Conservation (phyloP, 2,113 vertebrate species). For the Salvator merianae region DNA sequence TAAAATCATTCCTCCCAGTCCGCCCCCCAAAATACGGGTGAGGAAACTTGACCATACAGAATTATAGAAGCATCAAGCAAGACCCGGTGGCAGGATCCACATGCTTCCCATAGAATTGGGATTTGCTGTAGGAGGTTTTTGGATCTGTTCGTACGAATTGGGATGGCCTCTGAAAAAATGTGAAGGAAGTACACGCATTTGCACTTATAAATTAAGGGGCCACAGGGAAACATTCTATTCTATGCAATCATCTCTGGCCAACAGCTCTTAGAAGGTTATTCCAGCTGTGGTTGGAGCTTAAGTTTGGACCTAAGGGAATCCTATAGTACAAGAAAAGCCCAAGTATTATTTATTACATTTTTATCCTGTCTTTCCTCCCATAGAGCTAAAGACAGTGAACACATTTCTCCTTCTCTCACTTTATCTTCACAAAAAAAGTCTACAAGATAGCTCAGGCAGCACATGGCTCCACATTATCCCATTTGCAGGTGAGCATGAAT, state of each 20-base stretch:
- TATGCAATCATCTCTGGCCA: background rate
- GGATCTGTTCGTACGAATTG: background rate
- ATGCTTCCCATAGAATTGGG: constrained; percentile 34
- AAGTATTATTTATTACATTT: no score
- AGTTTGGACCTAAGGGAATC: no score
- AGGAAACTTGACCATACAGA: constrained; percentile 66
- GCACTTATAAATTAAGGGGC: constrained; percentile 6
- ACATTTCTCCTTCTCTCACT: no score
- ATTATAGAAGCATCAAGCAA: constrained; percentile 59
- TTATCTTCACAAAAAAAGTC: no score
- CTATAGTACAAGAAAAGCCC: no score
- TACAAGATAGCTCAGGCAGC: no score
- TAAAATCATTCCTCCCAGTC: constrained; percentile 25
- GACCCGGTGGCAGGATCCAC: constrained; percentile 61
- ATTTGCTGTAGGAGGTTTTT: constrained; percentile 24
- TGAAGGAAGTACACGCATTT: constrained; percentile 10
- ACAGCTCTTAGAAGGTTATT: background rate
- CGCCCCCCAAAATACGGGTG: constrained; percentile 47
- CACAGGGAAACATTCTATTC: constrained; percentile 6
- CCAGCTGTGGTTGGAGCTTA: no score
- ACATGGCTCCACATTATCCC: no score
- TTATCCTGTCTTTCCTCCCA: no score
- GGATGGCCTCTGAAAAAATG: background rate
- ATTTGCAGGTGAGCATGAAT: no score
- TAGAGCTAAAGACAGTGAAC: no score